A percentile compares a stretch with the other conserved stretches of the same genome.
Conservation (phyloP, 2,113 vertebrate genomes). For the Stomatorhinus ivindoensis region DNA sequence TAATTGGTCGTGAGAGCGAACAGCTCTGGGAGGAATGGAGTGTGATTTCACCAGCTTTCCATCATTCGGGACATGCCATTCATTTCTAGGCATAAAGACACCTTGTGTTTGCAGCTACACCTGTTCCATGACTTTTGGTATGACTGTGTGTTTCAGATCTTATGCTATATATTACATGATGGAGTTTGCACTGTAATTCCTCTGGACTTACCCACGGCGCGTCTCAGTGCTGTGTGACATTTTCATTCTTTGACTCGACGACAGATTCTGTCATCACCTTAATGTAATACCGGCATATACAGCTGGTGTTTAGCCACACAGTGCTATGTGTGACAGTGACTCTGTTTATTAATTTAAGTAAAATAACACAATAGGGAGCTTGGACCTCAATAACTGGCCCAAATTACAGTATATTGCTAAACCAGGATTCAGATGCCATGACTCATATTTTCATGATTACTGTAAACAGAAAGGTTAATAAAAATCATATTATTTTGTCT, state of each 20-base stretch:
- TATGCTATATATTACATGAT: background rate
- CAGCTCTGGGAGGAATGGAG: background rate
- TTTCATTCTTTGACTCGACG: slow-evolving; percentile 11
- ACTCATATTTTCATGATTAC: background rate
- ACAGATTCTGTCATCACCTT: slow-evolving; percentile 31
- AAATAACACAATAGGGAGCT: background rate
- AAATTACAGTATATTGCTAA: background rate
- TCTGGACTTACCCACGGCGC: background rate
- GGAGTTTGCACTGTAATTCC: background rate
- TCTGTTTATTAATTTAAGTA: background rate
- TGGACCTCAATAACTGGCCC: background rate
- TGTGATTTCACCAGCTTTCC: background rate
- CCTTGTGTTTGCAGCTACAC: background rate
- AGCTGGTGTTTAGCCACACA: background rate
- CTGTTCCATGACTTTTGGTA: background rate
- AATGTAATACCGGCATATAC: slow-evolving; percentile 17
- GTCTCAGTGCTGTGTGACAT: background rate
- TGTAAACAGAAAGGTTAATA: background rate
- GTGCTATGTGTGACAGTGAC: background rate
- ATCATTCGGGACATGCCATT: background rate
- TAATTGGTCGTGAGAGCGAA: background rate
- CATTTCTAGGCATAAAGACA: background rate
- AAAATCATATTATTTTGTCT: background rate
- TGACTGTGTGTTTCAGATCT: background rate
- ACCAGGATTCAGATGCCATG: background rate